These are phyloP conservation scores for Hylia prasina DNA, from an alignment of 2,113 vertebrate species.

Conservation along the genomic window DNA sequence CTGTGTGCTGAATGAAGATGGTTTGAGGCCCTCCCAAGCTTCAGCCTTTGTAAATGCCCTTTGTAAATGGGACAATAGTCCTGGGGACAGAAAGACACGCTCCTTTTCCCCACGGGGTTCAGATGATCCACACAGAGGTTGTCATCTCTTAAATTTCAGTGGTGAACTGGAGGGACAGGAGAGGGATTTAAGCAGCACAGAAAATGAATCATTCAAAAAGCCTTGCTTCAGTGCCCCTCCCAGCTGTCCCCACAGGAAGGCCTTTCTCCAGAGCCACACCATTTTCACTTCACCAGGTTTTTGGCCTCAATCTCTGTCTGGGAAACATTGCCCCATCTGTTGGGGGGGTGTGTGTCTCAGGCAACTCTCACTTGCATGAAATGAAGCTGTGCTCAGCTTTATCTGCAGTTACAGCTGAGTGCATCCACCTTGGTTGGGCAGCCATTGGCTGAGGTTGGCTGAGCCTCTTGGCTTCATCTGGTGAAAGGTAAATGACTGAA, in stretches of 20 bases:
- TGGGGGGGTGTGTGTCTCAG: not conserved
- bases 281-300: not conserved
- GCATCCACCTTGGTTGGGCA: not conserved
- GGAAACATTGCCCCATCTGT: not conserved
- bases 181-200: not conserved
- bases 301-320: not conserved
- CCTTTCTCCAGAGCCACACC: not conserved
- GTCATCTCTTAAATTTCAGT: not conserved
- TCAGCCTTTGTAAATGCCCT: not conserved
- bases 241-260: not conserved
- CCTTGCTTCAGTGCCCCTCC: not conserved
- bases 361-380: not conserved
- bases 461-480: constrained; percentile 17
- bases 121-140: not conserved
- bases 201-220: not conserved
- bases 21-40: not conserved
- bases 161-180: not conserved
- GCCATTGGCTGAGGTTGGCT: not conserved
- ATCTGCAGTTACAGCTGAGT: not conserved
- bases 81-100: not conserved
- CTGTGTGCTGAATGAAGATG: not conserved
- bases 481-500: constrained; percentile 2
- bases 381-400: not conserved
- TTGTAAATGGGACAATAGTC: not conserved
- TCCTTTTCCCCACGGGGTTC: not conserved